phyloP scores from a whole-genome alignment of 2,888 invertebrate genomes.

The Drosophila lacicola region DNA sequence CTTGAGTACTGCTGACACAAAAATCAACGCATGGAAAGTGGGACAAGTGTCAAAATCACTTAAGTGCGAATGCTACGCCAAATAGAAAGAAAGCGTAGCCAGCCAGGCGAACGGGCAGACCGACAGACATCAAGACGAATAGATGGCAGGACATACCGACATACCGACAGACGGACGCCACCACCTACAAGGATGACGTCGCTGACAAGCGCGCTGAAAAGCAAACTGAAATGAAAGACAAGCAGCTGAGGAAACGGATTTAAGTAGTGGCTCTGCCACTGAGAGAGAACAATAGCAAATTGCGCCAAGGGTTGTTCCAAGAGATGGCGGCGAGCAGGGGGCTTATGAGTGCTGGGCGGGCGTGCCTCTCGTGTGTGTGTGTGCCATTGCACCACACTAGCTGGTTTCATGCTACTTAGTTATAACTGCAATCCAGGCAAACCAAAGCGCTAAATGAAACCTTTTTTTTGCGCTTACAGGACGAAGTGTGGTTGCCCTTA shows the following conservation, averaged over 20 bases:
- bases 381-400: slow-evolving; percentile 6
- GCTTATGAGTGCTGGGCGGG: not conserved
- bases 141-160: slow-evolving; percentile 2
- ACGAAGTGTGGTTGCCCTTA: slow-evolving; percentile 25
- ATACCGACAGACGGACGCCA: slow-evolving; percentile 33
- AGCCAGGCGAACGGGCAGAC: slow-evolving; percentile 41
- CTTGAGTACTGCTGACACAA: slow-evolving; percentile 71
- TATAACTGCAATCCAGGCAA: slow-evolving; percentile 47
- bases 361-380: not conserved
- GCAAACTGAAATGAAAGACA: slow-evolving; percentile 53
- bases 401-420: slow-evolving; percentile 65
- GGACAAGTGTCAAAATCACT: slow-evolving; percentile 80
- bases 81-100: slow-evolving; percentile 69
- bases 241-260: slow-evolving; percentile 66
- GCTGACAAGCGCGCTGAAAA: slow-evolving; percentile 43
- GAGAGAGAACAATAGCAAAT: slow-evolving; percentile 59
- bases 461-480: not conserved
- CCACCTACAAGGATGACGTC: slow-evolving; percentile 60
- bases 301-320: slow-evolving; percentile 23
- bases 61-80: slow-evolving; percentile 75
- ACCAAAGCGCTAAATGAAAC: slow-evolving; percentile 44
- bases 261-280: slow-evolving; percentile 65
- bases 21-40: slow-evolving; percentile 80
- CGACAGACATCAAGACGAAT: slow-evolving; percentile 14
- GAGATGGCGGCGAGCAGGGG: not conserved